A percentile compares a stretch with the other conserved stretches of the same genome.
Conservation (phyloP, 1,140 invertebrate genomes). For the Phortica variegata region DNA sequence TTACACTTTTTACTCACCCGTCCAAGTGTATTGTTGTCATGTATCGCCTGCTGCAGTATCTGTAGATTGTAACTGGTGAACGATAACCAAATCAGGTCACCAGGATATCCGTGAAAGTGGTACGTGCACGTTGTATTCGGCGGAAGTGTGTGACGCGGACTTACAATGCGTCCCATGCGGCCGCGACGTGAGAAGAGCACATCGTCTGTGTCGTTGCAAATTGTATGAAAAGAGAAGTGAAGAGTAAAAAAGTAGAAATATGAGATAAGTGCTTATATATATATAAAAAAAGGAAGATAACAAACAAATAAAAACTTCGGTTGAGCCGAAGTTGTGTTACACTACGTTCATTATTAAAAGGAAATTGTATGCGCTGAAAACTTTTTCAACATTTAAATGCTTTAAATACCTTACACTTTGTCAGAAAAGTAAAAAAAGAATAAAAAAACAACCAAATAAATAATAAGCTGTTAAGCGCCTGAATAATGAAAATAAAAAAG, state of each 20-base stretch:
- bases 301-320: too few relatives aligned
- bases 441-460: too few relatives aligned
- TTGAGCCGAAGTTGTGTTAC: too few relatives aligned
- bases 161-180: conserved; percentile 67
- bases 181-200: conserved; percentile 61
- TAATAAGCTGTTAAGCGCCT: too few relatives aligned
- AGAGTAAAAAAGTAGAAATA: conserved; percentile 4
- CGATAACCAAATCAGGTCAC: conserved; percentile 83
- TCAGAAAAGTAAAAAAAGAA: too few relatives aligned
- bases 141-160: conserved; percentile 79
- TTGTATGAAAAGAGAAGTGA: conserved; percentile 7
- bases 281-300: too few relatives aligned
- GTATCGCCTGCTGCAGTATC: conserved; percentile 62
- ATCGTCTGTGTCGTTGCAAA: conserved; percentile 55
- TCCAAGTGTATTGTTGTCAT: conserved; percentile 56
- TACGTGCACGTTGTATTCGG: conserved; percentile 84
- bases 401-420: too few relatives aligned
- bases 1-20: conserved; percentile 43
- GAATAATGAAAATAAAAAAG: too few relatives aligned
- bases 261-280: not conserved
- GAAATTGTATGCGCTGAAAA: too few relatives aligned
- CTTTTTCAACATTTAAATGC: too few relatives aligned
- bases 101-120: conserved; percentile 74
- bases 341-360: too few relatives aligned
- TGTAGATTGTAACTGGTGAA: conserved; percentile 80